phyloP scores from a whole-genome alignment of 53 echinoderm and acorn worm species.

The Crossaster papposus region DNA sequence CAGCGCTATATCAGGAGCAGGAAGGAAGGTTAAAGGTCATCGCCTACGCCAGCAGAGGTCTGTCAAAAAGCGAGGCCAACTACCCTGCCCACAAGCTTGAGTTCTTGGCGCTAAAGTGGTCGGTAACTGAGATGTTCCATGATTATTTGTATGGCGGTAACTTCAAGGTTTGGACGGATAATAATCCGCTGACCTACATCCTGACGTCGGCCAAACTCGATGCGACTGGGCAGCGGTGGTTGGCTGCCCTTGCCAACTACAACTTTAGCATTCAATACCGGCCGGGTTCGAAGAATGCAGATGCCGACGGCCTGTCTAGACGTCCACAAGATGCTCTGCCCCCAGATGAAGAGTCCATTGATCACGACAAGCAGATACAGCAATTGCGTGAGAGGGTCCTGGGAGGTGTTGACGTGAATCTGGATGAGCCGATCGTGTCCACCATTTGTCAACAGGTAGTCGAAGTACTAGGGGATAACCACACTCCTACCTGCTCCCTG shows the following conservation, averaged over 20 bases:
- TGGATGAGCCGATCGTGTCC: background rate
- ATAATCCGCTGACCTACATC: conserved; percentile 70
- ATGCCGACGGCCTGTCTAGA: conserved; percentile 62
- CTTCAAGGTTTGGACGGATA: conserved; percentile 62
- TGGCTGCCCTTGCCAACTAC: conserved; percentile 65
- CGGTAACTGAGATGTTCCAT: conserved; percentile 56
- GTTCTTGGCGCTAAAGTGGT: conserved; percentile 70
- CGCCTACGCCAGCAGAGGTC: conserved; percentile 72
- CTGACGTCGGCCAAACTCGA: conserved; percentile 62
- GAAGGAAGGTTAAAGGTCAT: conserved; percentile 67
- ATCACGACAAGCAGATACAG: background rate
- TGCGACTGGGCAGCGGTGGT: conserved; percentile 69
- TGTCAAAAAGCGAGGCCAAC: conserved; percentile 67
- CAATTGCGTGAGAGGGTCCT: background rate
- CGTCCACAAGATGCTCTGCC: background rate
- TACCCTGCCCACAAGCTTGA: conserved; percentile 73
- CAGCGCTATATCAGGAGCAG: conserved; percentile 71
- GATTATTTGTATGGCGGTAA: conserved; percentile 62
- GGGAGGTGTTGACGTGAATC: background rate
- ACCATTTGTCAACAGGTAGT: background rate
- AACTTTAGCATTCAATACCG: conserved; percentile 64
- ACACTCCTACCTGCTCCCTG: background rate
- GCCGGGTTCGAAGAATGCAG: conserved; percentile 65
- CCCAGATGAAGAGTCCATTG: conserved; percentile 27
- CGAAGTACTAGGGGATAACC: too few relatives aligned